Conservation (phyloP, 2,797 vertebrate genomes). For the Rhinella marina region DNA sequence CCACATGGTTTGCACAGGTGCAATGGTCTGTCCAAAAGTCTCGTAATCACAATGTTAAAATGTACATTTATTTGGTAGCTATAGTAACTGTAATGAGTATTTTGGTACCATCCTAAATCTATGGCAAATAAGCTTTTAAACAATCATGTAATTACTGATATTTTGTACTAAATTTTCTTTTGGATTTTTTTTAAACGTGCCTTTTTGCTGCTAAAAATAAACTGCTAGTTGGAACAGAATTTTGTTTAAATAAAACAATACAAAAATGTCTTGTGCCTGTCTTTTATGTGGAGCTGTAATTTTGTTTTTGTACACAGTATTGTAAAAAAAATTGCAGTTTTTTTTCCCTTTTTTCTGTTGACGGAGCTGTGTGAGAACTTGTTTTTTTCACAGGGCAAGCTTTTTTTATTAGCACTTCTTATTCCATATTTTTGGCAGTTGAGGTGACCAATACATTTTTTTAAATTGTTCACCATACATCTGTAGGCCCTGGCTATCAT, state of each 20-base stretch:
- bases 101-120: not conserved
- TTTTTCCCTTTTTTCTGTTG: too few species aligned
- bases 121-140: conserved; percentile 17
- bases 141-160: conserved; percentile 8
- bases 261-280: not conserved
- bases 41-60: not conserved
- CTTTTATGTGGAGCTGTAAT: not conserved
- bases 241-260: conserved; percentile 65
- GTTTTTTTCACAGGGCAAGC: too few species aligned
- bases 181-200: conserved; percentile 48
- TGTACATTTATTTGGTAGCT: not conserved
- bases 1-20: not conserved
- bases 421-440: too few species aligned
- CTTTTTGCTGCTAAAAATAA: conserved; percentile 64
- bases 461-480: too few species aligned
- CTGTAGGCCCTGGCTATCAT: too few species aligned
- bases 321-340: too few species aligned
- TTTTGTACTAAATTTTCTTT: conserved; percentile 48
- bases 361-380: too few species aligned
- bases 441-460: too few species aligned
- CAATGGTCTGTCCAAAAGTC: not conserved
- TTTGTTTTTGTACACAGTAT: too few species aligned
- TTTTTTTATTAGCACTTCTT: too few species aligned
- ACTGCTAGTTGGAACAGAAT: conserved; percentile 58
- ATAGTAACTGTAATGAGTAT: not conserved